Conservation (phyloP, 1,140 invertebrate genomes). For the Venustaconcha ellipsiformis region DNA sequence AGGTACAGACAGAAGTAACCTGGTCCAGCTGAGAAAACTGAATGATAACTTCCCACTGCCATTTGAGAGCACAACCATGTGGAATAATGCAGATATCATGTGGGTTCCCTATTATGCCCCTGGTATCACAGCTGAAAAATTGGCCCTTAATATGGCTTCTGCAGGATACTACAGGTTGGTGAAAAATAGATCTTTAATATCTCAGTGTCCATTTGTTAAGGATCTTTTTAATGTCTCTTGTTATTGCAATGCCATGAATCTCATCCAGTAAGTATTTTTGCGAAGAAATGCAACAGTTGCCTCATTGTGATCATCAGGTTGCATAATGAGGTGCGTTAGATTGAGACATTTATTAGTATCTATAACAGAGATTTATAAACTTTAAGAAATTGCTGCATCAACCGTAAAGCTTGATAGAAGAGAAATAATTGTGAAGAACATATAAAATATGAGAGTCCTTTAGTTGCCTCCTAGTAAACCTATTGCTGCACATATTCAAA, state of each 20-base stretch:
- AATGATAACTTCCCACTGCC: conserved; percentile 65
- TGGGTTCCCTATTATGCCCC: conserved; percentile 58
- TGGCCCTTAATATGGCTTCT: conserved; percentile 64
- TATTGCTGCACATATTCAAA: no score
- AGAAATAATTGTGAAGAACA: no score
- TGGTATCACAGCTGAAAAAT: conserved; percentile 46
- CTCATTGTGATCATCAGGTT: no score
- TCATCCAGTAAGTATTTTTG: neutral
- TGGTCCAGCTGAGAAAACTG: conserved; percentile 59
- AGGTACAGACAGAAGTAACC: conserved; percentile 67
- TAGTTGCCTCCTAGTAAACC: no score
- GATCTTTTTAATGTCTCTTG: neutral
- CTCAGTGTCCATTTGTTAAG: neutral
- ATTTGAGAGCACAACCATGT: conserved; percentile 62
- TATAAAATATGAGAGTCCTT: no score
- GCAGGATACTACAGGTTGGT: conserved; percentile 66
- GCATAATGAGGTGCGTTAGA: no score
- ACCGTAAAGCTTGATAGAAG: no score
- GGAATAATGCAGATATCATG: conserved; percentile 54
- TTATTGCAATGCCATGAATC: neutral
- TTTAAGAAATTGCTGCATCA: no score
- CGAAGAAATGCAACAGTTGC: no score
- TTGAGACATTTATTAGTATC: no score
- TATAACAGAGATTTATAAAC: no score
- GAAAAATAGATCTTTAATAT: neutral